These are phyloP conservation scores for Gephyroberyx darwinii DNA, from an alignment of 2,797 vertebrate genomes.

Conservation along the genomic window DNA sequence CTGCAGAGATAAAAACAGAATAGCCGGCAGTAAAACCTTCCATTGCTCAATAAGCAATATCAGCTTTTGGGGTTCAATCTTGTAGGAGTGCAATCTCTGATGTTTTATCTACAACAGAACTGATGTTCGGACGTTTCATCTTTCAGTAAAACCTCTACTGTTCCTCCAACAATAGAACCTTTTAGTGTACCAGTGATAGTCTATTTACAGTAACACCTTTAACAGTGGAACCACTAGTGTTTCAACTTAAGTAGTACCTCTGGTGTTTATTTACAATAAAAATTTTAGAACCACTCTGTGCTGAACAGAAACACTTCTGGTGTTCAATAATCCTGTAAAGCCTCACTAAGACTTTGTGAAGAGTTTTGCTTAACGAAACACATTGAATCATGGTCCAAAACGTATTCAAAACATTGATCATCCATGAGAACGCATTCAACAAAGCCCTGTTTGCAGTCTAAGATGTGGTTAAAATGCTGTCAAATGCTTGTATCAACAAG, in stretches of 20 bases:
- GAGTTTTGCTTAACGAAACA: constrained; percentile 56
- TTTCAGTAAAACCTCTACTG: constrained; percentile 51
- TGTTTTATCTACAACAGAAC: constrained; percentile 65
- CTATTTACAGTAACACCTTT: constrained; percentile 69
- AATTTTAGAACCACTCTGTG: constrained; percentile 43
- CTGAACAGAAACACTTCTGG: constrained; percentile 61
- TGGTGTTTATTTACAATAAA: constrained; percentile 73
- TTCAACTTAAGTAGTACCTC: constrained; percentile 53
- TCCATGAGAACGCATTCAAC: constrained; percentile 62
- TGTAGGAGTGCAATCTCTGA: constrained; percentile 58
- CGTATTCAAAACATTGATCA: constrained; percentile 53
- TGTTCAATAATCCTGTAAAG: constrained; percentile 39
- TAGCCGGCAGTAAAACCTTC: constrained; percentile 37
- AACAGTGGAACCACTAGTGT: constrained; percentile 43
- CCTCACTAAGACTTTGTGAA: constrained; percentile 47
- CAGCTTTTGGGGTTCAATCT: constrained; percentile 42
- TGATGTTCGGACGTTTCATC: constrained; percentile 57
- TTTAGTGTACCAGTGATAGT: constrained; percentile 49
- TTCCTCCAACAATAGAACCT: constrained; percentile 60
- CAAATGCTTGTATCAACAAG: constrained; percentile 47
- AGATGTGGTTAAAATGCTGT: constrained; percentile 55
- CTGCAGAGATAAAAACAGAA: constrained; percentile 46
- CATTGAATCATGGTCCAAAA: constrained; percentile 45
- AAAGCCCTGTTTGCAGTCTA: constrained; percentile 44
- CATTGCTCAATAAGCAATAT: constrained; percentile 46